A percentile compares a stretch with the other conserved stretches of the same genome.
Evolutionary conservation across 2,797 vertebrate genomes (phyloP).

Genomic region (Zonotrichia albicollis): DNA sequence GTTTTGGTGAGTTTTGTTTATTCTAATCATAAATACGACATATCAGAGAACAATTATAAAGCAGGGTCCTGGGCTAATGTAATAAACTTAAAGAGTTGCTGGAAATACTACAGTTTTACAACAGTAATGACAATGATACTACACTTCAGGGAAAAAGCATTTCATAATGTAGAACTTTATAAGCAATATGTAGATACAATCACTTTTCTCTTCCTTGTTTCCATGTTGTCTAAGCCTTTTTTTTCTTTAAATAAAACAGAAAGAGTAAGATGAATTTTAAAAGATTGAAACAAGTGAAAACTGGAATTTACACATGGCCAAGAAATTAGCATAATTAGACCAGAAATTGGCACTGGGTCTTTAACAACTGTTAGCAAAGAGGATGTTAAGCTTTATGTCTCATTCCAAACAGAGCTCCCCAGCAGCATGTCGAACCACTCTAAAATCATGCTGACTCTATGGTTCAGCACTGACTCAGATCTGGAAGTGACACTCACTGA

Average conservation of each 20-base stretch:
- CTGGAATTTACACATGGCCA: not conserved
- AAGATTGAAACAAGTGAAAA: not conserved
- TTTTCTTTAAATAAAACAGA: not conserved
- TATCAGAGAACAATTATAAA: not conserved
- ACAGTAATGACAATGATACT: not conserved
- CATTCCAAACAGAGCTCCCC: not conserved
- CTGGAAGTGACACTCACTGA: conserved; percentile 20
- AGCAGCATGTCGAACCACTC: not conserved
- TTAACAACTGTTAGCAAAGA: not conserved
- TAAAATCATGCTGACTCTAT: not conserved
- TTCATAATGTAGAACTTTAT: not conserved
- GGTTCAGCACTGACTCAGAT: conserved; percentile 29
- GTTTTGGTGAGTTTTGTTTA: not conserved
- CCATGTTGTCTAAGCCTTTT: not conserved
- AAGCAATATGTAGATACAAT: not conserved
- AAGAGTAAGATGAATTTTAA: not conserved
- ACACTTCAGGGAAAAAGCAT: not conserved
- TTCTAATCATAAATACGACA: not conserved
- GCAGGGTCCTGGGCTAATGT: not conserved
- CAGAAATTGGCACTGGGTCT: not conserved
- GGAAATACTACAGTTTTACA: not conserved
- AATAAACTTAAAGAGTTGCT: not conserved
- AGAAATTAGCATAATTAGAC: not conserved
- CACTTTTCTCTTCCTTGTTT: not conserved
- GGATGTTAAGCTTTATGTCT: not conserved